Evolutionary conservation across 2,888 invertebrate genomes (phyloP).

Genomic region (Hemistola chrysoprasaria): DNA sequence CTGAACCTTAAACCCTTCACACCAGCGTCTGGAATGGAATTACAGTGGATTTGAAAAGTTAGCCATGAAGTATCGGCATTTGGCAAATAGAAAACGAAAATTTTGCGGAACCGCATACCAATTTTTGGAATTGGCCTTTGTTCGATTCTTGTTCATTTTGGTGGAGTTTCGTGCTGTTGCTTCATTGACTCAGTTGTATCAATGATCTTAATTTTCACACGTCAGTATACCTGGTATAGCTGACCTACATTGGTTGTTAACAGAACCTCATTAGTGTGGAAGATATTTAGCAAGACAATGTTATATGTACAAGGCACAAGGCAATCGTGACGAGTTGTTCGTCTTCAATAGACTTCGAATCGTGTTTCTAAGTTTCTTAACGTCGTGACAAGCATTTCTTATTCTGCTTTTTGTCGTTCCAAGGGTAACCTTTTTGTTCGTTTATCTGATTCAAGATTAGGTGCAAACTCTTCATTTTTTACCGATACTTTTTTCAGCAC

Average conservation of each 20-base stretch:
- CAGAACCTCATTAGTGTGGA: constrained; percentile 28
- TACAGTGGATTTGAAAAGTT: constrained; percentile 9
- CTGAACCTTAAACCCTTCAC: constrained; percentile 8
- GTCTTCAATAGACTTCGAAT: constrained; percentile 27
- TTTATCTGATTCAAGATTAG: constrained; percentile 69
- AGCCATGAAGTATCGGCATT: constrained; percentile 24
- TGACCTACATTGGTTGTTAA: constrained; percentile 29
- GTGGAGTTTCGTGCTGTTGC: constrained; percentile 16
- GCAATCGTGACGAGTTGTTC: constrained; percentile 28
- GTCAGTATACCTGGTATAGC: constrained; percentile 32
- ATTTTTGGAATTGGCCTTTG: constrained; percentile 23
- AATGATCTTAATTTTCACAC: constrained; percentile 36
- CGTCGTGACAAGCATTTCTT: constrained; percentile 33
- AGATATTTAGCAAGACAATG: constrained; percentile 32
- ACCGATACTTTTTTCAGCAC: constrained; percentile 34
- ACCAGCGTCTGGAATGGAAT: constrained; percentile 7
- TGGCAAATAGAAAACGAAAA: constrained; percentile 24
- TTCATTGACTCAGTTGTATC: constrained; percentile 17
- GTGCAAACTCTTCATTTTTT: constrained; percentile 59
- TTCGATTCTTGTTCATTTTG: constrained; percentile 19
- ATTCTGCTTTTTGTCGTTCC: constrained; percentile 49
- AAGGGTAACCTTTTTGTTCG: constrained; percentile 51
- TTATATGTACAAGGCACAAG: constrained; percentile 24
- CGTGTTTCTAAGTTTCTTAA: constrained; percentile 23
- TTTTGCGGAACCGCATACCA: constrained; percentile 21